Base-by-base conservation (phyloP, 30 jellyfish, hydroid and myxozoan genomes). In the Hydra vulgaris region DNA sequence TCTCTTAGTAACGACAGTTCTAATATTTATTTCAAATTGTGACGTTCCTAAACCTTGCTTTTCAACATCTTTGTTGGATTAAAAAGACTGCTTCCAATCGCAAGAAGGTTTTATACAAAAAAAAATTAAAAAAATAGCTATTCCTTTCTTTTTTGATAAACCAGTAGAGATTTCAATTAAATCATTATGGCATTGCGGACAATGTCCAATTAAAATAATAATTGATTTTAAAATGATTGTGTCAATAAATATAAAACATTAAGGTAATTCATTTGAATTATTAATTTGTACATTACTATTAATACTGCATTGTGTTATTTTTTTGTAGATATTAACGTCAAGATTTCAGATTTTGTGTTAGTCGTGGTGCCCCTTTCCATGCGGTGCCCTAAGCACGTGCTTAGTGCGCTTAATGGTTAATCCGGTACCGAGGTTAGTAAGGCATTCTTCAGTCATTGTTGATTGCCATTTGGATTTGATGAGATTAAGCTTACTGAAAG, bases 201-300 rank as follows among this genome's bases (percentile, higher is more conserved):
- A 20, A n/a, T 68, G 25, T 68, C 75, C 75, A 68, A 68, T 68
- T 68, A 68, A 68, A 68, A 20, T 68, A 68, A 23, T 68, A n/a
- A 68, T 68, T n/a, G 75, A 68, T 68, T 68, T n/a, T 15, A 68
- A 68, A 68, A 68, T 68, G 27, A 3, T 8, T n/a, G 27, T 68
- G 75, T 68, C 27, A 20, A 68, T 68, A n/a, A 68, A 68, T 40
- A 40, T 40, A 40, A 40, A 40, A 12, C 61, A 40, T 40, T 3
- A 40, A 40, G 12, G 61, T 12, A 5, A 12, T 40, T 40, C 61
- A 40, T 40, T 40, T 40, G 61, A 40, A 40, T 40, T 40, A 12
- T 40, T 40, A 40, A 40, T 12, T 3, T 40, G 61, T 40, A 40
- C 61, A 40, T 40, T 40, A 40, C 61, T 40, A 40, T 40, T 40